Percentiles rank a stretch among this genome's conserved stretches.
Evolutionary conservation across 2,888 invertebrate species (phyloP).

Genomic region (Cantharis rufa): DNA sequence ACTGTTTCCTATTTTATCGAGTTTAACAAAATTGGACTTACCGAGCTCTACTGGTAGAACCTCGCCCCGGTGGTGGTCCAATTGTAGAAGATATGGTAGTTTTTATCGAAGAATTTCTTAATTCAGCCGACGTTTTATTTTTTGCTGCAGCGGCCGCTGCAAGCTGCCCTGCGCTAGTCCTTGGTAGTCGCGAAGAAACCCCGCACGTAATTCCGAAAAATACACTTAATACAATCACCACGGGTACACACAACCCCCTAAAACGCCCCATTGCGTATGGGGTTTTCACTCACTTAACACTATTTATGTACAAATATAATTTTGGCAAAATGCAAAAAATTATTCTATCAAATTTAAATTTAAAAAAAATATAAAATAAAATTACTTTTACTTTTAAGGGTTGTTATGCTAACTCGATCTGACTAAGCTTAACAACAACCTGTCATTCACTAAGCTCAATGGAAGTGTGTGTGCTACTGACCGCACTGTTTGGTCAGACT

Average conservation of each 20-base stretch:
- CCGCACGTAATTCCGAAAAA: conserved; percentile 53
- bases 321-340: neutral
- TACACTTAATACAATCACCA: conserved; percentile 40
- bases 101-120: conserved; percentile 40
- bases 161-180: conserved; percentile 64
- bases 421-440: conserved; percentile 34
- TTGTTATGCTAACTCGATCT: neutral
- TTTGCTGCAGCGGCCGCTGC: conserved; percentile 54
- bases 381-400: neutral
- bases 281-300: conserved; percentile 14
- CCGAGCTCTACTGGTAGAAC: conserved; percentile 47
- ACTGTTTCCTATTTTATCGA: neutral
- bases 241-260: conserved; percentile 47
- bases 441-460: conserved; percentile 46
- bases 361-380: neutral
- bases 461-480: conserved; percentile 53
- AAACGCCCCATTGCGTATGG: conserved; percentile 45
- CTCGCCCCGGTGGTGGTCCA: conserved; percentile 48
- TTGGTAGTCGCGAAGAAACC: conserved; percentile 60
- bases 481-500: conserved; percentile 39
- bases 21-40: conserved; percentile 32
- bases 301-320: neutral
- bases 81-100: conserved; percentile 39
- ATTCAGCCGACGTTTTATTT: conserved; percentile 51
- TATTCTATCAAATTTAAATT: neutral